Evolutionary conservation across 2,797 vertebrate species (phyloP).

Genomic region (Orestias chungarensis): DNA sequence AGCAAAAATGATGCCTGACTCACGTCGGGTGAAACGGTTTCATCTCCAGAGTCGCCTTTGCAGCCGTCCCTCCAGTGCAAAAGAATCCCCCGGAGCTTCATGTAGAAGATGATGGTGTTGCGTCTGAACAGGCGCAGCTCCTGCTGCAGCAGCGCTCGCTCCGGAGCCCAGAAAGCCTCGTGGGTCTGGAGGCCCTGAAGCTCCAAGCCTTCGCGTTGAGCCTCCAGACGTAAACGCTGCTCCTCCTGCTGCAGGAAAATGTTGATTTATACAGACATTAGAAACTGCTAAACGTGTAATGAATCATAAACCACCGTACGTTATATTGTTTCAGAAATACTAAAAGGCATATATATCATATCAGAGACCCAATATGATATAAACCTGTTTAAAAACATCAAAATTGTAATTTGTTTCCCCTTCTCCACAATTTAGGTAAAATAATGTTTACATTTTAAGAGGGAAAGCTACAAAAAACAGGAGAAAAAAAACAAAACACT

Average conservation of each 20-base stretch:
- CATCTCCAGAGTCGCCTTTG: slow-evolving; percentile 76
- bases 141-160: slow-evolving; percentile 86
- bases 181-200: slow-evolving; percentile 89
- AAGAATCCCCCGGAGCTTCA: slow-evolving; percentile 93
- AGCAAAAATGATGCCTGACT: slow-evolving; percentile 10
- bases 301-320: neutral
- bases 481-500: neutral
- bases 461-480: no score
- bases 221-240: slow-evolving; percentile 79
- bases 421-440: neutral
- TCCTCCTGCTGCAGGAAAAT: slow-evolving; percentile 78
- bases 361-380: no score
- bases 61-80: slow-evolving; percentile 90
- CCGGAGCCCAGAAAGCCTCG: slow-evolving; percentile 88
- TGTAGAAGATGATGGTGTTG: slow-evolving; percentile 91
- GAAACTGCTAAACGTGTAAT: neutral
- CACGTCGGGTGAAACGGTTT: slow-evolving; percentile 82
- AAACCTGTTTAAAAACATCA: no score
- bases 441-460: neutral
- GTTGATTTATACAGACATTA: neutral
- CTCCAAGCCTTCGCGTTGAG: slow-evolving; percentile 86
- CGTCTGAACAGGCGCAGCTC: slow-evolving; percentile 91
- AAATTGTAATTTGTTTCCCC: no score
- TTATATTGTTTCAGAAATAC: neutral
- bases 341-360: neutral